Evolutionary conservation across 1,140 invertebrate species (phyloP).

Genomic region (Amyelois transitella): DNA sequence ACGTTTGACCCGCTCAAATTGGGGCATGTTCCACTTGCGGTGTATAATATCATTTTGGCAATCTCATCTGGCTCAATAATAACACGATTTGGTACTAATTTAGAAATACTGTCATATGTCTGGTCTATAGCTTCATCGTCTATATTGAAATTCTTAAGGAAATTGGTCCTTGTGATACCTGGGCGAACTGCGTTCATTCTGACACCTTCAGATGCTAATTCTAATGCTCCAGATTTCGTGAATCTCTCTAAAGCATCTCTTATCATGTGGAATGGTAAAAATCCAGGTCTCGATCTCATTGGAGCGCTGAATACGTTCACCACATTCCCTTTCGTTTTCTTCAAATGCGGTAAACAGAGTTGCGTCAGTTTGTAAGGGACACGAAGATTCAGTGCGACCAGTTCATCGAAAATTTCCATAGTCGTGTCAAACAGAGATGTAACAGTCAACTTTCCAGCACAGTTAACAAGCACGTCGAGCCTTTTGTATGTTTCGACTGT

Average conservation of each 20-base stretch:
- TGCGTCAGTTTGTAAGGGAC: conserved; percentile 41
- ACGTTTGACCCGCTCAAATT: conserved; percentile 86
- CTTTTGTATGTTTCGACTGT: conserved; percentile 43
- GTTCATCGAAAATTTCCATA: conserved; percentile 40
- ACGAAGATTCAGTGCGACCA: conserved; percentile 35
- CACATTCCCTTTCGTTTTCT: conserved; percentile 78
- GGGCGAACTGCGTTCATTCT: conserved; percentile 82
- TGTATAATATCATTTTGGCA: conserved; percentile 84
- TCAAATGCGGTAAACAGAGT: conserved; percentile 30
- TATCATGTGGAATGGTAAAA: conserved; percentile 80
- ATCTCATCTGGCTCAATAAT: conserved; percentile 79
- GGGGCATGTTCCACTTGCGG: conserved; percentile 84
- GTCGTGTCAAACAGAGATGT: conserved; percentile 51
- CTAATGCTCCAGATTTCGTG: conserved; percentile 78
- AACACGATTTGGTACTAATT: conserved; percentile 80
- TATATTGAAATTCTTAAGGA: conserved; percentile 76
- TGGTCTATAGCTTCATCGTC: conserved; percentile 80
- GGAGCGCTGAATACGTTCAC: conserved; percentile 87
- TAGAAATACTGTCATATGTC: conserved; percentile 82
- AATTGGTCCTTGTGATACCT: conserved; percentile 78
- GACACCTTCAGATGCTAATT: conserved; percentile 71
- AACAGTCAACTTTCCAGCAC: conserved; percentile 27
- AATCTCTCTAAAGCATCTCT: conserved; percentile 77
- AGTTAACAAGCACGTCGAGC: conserved; percentile 38
- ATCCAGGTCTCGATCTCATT: conserved; percentile 76